Conservation (phyloP, 64 coral and sea anemone genomes). For the Platygyra sinensis region DNA sequence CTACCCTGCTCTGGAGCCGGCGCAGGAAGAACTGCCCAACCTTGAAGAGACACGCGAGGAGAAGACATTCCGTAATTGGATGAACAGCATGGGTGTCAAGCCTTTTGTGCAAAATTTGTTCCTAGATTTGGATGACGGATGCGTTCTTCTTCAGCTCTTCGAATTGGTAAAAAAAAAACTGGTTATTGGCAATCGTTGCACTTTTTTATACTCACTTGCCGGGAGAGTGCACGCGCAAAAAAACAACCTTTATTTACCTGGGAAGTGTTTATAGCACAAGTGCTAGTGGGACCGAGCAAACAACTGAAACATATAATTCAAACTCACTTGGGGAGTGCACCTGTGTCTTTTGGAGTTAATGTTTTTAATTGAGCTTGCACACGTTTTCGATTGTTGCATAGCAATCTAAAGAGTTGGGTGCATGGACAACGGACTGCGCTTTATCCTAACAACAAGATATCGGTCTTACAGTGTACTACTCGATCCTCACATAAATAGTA, state of each 20-base stretch:
- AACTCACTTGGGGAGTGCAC: not conserved
- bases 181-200: not conserved
- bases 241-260: too few species aligned
- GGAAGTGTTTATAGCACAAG: too few species aligned
- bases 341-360: too few species aligned
- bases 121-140: constrained; percentile 80
- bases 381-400: too few species aligned
- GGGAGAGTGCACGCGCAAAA: too few species aligned
- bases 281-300: too few species aligned
- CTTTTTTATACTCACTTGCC: not conserved
- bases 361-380: too few species aligned
- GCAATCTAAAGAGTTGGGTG: too few species aligned
- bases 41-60: constrained; percentile 96
- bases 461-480: too few species aligned
- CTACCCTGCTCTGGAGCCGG: constrained; percentile 66
- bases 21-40: constrained; percentile 72
- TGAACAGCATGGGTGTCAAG: constrained; percentile 95
- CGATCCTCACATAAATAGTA: too few species aligned
- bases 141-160: constrained; percentile 85
- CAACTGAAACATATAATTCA: not conserved
- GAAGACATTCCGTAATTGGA: constrained; percentile 98
- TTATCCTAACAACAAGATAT: too few species aligned
- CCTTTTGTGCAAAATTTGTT: constrained; percentile 89
- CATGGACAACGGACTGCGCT: too few species aligned
- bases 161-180: constrained; percentile 67